phyloP scores from a whole-genome alignment of 2,888 invertebrate species.

The Heteromurus nitidus region DNA sequence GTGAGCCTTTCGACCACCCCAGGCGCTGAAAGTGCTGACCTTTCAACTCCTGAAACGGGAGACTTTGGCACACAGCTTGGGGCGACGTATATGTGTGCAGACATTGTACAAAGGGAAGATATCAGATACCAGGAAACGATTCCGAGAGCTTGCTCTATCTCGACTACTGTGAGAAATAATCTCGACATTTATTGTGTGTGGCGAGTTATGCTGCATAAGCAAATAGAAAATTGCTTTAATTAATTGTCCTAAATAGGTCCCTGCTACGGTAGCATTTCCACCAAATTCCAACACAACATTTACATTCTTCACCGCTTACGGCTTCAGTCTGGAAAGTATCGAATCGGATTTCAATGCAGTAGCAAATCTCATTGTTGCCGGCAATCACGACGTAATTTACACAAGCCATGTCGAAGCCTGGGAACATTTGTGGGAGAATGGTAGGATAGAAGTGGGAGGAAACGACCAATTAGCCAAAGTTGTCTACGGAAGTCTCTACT shows the following conservation, averaged over 20 bases:
- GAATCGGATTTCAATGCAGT: slow-evolving; percentile 62
- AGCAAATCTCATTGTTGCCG: slow-evolving; percentile 36
- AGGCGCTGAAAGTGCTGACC: slow-evolving; percentile 63
- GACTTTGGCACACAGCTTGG: slow-evolving; percentile 36
- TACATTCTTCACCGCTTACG: slow-evolving; percentile 67
- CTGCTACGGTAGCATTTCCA: slow-evolving; percentile 4
- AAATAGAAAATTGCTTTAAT: too few relatives aligned
- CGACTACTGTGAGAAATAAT: too few relatives aligned
- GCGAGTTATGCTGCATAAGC: too few relatives aligned
- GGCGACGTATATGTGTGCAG: slow-evolving; percentile 63
- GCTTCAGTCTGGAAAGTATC: slow-evolving; percentile 47
- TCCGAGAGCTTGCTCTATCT: slow-evolving; percentile 63
- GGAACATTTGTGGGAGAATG: slow-evolving; percentile 71
- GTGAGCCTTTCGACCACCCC: slow-evolving; percentile 15
- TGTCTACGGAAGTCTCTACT: slow-evolving; percentile 72
- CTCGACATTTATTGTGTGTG: too few relatives aligned
- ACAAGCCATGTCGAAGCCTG: slow-evolving; percentile 64
- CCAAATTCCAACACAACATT: slow-evolving; percentile 30
- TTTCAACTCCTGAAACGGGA: slow-evolving; percentile 46
- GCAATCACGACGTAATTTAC: slow-evolving; percentile 56
- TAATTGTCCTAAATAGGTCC: too few relatives aligned
- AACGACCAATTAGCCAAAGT: slow-evolving; percentile 71
- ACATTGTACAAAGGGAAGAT: slow-evolving; percentile 69
- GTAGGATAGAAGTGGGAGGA: slow-evolving; percentile 71
- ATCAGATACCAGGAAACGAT: slow-evolving; percentile 60